Base-by-base conservation (phyloP, 2,888 invertebrate genomes). In the Phalangium opilio region DNA sequence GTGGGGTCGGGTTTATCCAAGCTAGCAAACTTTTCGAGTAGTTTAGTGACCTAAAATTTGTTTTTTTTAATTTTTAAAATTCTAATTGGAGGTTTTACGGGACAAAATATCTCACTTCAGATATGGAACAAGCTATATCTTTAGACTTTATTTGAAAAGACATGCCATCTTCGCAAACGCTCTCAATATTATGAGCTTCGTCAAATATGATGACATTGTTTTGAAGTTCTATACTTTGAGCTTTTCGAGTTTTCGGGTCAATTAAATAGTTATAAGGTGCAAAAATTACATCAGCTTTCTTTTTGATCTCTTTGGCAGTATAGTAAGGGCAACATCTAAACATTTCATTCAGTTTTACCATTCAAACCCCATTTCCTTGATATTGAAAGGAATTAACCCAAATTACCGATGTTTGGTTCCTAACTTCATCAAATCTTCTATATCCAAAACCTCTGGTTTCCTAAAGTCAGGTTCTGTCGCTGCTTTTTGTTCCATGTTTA, bases 231-330 rank as follows among this genome's bases (percentile, higher is more conserved):
- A 83, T 75, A 50, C 82, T 81, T 67, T 89, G 83, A 0, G 82
- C 77, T 68, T 79, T 81, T 45, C 90, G 75, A 1, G 83, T 76
- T 66, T 82, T 82, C 1, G 87, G 82, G 71, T 98, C 96, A 34
- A 98, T 67, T 36, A 98, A 71, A 67, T 98, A 98, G 71, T 98
- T 98, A 64, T 98, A 98, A 0, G 98, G 98, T 80, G 96, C 84
- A 61, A 99, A 95, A 49, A 91, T 77, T 45, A 99, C 83, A 65
- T 98, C 95, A 17, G 95, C 87, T 58, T 76, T 77, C 59, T 81
- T 76, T 53, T 84, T 82, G 38, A 91, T 64, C 64, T 90, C 86
- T 60, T 82, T 81, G 0, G 90, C 77, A 63, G 86, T 75, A 69
- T 80, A 99, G 67, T 93, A 99, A 0, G 98, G 96, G 63, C 98